Percentiles rank a stretch among this genome's conserved stretches.
Conservation (phyloP, 2,888 invertebrate species). For the Volucella inanis region DNA sequence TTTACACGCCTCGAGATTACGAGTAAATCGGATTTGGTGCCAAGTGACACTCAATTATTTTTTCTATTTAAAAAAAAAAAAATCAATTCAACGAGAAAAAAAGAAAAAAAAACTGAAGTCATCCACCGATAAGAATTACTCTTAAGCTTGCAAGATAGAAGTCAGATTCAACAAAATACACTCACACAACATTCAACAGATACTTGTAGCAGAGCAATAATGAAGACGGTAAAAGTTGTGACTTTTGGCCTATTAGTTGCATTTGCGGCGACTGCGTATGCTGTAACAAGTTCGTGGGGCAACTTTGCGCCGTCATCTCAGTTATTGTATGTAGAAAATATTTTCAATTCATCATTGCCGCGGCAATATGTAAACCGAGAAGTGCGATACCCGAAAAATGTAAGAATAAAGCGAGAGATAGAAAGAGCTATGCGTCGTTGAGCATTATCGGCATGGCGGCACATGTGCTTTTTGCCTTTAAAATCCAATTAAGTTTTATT, state of each 20-base stretch:
- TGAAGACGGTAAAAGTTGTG: slow-evolving; percentile 48
- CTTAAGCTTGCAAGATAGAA: slow-evolving; percentile 20
- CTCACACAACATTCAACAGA: slow-evolving; percentile 8
- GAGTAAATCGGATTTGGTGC: slow-evolving; percentile 30
- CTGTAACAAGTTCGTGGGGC: slow-evolving; percentile 81
- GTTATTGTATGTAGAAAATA: slow-evolving; percentile 79
- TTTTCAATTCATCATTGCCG: slow-evolving; percentile 79
- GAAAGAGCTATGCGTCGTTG: slow-evolving; percentile 1
- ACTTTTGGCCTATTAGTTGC: slow-evolving; percentile 46
- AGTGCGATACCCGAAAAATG: slow-evolving; percentile 80
- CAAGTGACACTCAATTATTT: slow-evolving; percentile 32
- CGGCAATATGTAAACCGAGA: slow-evolving; percentile 80
- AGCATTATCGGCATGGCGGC: slow-evolving; percentile 22
- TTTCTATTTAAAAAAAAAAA: not conserved
- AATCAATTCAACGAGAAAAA: too few relatives aligned
- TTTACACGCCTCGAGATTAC: slow-evolving; percentile 8
- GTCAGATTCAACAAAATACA: slow-evolving; percentile 1
- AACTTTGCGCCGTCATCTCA: slow-evolving; percentile 80
- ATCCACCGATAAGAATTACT: slow-evolving; percentile 45
- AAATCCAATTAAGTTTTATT: slow-evolving; percentile 9
- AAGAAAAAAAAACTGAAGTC: not conserved
- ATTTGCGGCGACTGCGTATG: slow-evolving; percentile 77
- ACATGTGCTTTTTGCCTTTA: slow-evolving; percentile 38
- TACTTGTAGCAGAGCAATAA: slow-evolving; percentile 4
- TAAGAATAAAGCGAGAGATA: slow-evolving; percentile 74